Evolutionary conservation across 2,797 vertebrate species (phyloP).

Genomic region (Dendrocincla fuliginosa): DNA sequence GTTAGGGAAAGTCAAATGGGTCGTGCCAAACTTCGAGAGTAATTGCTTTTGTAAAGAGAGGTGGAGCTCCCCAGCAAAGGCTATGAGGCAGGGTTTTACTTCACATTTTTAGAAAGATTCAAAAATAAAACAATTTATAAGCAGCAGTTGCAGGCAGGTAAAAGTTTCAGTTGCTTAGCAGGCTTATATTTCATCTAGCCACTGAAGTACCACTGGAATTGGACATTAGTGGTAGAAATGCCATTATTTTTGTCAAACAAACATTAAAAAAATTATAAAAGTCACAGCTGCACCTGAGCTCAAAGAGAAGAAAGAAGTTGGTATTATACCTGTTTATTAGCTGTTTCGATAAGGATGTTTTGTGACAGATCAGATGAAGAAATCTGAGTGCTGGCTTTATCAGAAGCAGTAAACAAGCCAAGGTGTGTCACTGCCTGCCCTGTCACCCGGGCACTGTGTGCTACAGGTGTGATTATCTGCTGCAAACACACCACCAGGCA

Average conservation of each 20-base stretch:
- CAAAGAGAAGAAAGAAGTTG: background rate
- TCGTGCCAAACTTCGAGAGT: background rate
- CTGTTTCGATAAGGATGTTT: background rate
- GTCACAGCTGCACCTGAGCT: conserved; percentile 27
- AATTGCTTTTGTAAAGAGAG: background rate
- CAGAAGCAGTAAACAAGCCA: background rate
- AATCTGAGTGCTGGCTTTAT: background rate
- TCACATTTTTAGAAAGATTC: background rate
- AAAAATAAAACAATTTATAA: background rate
- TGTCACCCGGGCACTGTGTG: background rate
- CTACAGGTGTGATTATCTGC: background rate
- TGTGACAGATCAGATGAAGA: background rate
- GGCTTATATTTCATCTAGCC: background rate
- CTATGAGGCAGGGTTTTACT: background rate
- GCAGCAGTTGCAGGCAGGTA: background rate
- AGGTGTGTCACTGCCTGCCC: background rate
- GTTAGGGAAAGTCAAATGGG: background rate
- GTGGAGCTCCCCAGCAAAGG: background rate
- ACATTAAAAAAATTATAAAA: background rate
- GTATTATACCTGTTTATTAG: background rate
- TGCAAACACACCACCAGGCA: background rate
- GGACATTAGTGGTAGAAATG: background rate
- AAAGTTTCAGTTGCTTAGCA: background rate
- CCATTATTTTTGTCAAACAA: background rate
- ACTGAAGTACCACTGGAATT: background rate